Percentiles rank a stretch among this genome's conserved stretches.
Conservation (phyloP, 2,113 vertebrate species). For the Tetrao urogallus region DNA sequence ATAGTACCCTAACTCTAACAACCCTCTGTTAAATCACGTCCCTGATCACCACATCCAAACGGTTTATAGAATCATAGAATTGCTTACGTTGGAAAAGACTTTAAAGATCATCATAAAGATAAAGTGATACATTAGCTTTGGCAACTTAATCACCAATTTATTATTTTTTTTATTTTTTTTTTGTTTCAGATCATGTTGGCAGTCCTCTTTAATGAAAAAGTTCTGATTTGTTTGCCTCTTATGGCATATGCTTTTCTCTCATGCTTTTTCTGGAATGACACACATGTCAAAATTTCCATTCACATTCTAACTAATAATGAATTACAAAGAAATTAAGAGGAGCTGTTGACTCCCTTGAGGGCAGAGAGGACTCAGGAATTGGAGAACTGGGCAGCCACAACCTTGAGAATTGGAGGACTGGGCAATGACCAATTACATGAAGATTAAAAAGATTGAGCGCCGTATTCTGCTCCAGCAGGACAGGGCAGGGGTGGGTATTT, state of each 20-base stretch:
- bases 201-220: not conserved
- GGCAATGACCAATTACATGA: not conserved
- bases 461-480: not conserved
- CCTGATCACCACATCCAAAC: too few species aligned
- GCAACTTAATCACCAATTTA: not conserved
- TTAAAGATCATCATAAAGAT: too few species aligned
- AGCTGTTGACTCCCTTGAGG: not conserved
- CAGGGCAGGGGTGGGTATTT: not conserved
- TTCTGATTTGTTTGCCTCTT: not conserved
- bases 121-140: not conserved
- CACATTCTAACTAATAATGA: not conserved
- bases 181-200: not conserved
- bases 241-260: not conserved
- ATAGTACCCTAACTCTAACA: too few species aligned
- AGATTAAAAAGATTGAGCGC: not conserved
- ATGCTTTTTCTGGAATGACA: not conserved
- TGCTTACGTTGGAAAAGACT: too few species aligned
- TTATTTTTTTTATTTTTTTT: not conserved
- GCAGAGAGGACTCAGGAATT: not conserved
- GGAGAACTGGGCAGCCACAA: not conserved
- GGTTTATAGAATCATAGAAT: too few species aligned
- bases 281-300: not conserved
- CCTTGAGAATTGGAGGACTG: not conserved
- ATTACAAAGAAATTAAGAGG: not conserved
- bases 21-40: too few species aligned